Base-by-base conservation (phyloP, 2,113 vertebrate species). In the Cyprinodon tularosa region DNA sequence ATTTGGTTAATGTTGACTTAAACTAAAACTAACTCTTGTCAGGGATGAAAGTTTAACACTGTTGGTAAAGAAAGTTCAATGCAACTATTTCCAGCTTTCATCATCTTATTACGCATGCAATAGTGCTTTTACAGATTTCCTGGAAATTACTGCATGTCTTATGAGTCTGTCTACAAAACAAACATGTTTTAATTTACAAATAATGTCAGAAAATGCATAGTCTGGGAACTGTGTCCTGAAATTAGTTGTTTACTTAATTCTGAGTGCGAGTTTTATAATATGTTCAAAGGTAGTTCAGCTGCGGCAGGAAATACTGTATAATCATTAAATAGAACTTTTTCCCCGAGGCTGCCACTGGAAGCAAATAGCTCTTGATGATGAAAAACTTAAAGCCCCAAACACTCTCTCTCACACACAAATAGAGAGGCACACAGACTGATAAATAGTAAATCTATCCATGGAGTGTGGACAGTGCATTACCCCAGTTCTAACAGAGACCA, bases 401-500 rank as follows among this genome's bases (percentile, higher is more conserved):
- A 48, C 47, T 14, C 47, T 0, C 17, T 48, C 47, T 60, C 68
- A 70, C 45, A 39, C 37, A 67, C 53, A 66, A 12, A 2, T 61
- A n/a, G 29, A 12, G 12, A 44, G 6, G 12, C 38, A 72, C 40
- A 69, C 50, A 44, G 11, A 9, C 40, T 84, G 79, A 78, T 80
- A 64, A 87, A 86, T 78, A 75, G 77, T 68, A 78, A 67, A 64
- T 84, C 67, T 37, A 20, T 29, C 67, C 59, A 70, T 70, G 60
- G 45, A 75, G 64, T 62, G 71, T 79, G 68, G 48, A 66, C 50
- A 74, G 83, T 74, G 44, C 85, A 89, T 92, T 92, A 91, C 60
- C 88, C 89, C 78, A 92, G 82, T 89, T 90, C 59, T 68, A 45
- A 47, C 47, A 57, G 20, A 59, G 66, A 75, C 67, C 88, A 92